Conservation (phyloP, 2,797 vertebrate genomes). For the Sebastiscus albofasciatus region DNA sequence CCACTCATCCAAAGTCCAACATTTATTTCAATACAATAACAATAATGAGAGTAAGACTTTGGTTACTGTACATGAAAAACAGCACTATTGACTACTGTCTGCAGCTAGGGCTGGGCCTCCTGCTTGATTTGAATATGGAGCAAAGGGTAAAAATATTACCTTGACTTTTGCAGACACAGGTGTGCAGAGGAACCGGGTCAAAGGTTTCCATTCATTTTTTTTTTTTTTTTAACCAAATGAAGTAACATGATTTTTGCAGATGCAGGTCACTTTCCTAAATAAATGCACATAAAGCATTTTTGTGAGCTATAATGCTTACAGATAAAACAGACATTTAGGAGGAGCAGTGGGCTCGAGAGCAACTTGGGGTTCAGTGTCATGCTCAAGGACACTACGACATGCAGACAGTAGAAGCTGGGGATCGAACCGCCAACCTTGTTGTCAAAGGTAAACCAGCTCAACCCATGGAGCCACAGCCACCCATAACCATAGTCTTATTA, state of each 20-base stretch:
- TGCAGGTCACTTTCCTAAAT: not conserved
- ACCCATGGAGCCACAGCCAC: no score
- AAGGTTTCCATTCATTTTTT: not conserved
- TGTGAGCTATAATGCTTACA: not conserved
- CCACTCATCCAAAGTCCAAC: constrained; percentile 68
- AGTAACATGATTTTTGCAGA: not conserved
- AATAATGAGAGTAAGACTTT: constrained; percentile 19
- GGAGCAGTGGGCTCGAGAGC: no score
- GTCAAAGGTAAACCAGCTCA: no score
- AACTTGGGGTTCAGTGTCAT: no score
- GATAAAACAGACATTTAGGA: not conserved
- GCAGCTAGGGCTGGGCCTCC: not conserved
- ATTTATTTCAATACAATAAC: constrained; percentile 66
- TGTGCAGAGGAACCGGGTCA: not conserved
- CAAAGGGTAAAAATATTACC: constrained; percentile 20
- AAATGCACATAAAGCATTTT: not conserved
- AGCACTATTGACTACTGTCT: constrained; percentile 6
- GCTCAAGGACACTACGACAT: not conserved
- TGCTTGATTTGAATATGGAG: constrained; percentile 19
- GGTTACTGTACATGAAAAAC: constrained; percentile 17
- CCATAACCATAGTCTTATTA: not conserved
- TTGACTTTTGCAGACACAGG: not conserved
- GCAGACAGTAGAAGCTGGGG: no score
- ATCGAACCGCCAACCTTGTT: no score
- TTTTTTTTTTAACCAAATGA: not conserved